Evolutionary conservation across 2,888 invertebrate species (phyloP).

Genomic region (Perdita meconis): DNA sequence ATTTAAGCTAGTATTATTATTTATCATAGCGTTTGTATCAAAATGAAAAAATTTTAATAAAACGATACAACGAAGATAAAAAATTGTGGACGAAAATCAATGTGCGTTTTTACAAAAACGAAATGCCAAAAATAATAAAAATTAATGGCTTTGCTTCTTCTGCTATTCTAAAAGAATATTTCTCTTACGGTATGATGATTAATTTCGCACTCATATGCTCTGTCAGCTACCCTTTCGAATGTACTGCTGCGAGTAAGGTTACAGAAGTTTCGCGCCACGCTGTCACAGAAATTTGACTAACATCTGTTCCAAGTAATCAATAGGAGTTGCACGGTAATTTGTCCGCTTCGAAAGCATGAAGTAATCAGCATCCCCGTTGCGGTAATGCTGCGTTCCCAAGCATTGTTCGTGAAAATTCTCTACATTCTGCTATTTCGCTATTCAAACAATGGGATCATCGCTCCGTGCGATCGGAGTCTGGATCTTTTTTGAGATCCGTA

Average conservation of each 20-base stretch:
- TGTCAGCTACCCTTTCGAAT: neutral
- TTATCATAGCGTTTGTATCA: neutral
- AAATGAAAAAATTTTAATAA: neutral
- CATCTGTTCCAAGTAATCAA: neutral
- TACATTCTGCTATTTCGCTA: neutral
- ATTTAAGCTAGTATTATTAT: neutral
- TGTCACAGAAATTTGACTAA: neutral
- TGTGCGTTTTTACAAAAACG: too few species aligned
- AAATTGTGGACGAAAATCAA: too few species aligned
- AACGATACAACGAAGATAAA: neutral
- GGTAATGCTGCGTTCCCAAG: neutral
- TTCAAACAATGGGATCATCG: slow-evolving; percentile 22
- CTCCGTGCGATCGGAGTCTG: slow-evolving; percentile 16
- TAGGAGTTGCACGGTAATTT: slow-evolving; percentile 6
- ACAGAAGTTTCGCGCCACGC: neutral
- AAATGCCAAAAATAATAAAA: too few species aligned
- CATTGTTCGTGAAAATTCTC: slow-evolving; percentile 4
- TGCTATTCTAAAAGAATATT: too few species aligned
- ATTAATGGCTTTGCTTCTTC: too few species aligned
- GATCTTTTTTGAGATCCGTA: slow-evolving; percentile 2
- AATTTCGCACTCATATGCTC: too few species aligned
- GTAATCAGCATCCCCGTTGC: slow-evolving; percentile 7
- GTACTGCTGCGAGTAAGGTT: neutral
- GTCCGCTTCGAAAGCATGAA: neutral
- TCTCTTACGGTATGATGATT: too few species aligned